Conservation (phyloP, 2,113 vertebrate species). For the Antechinus stuartii region DNA sequence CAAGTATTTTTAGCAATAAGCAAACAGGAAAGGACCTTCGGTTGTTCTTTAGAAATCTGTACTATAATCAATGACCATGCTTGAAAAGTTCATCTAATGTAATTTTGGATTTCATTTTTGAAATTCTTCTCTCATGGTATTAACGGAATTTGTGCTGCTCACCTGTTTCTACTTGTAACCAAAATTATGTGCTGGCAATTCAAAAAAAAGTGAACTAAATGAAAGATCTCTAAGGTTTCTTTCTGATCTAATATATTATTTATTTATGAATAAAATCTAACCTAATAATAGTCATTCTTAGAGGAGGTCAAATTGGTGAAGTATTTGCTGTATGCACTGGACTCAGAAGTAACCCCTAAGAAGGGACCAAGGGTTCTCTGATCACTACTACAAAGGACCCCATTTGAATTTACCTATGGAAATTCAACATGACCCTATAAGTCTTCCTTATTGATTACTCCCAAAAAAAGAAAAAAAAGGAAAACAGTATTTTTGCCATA, state of each 20-base stretch:
- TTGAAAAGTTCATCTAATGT: constrained; percentile 7
- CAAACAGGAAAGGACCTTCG: neutral
- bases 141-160: neutral
- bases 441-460: neutral
- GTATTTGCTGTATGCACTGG: rapidly evolving
- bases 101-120: neutral
- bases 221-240: neutral
- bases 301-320: neutral
- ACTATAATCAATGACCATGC: neutral
- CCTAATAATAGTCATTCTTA: neutral
- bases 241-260: neutral
- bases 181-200: neutral
- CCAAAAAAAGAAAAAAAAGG: neutral
- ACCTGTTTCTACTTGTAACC: neutral
- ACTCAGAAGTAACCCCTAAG: constrained; percentile 46
- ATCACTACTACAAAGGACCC: neutral
- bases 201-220: neutral
- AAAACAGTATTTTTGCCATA: neutral
- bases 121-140: neutral
- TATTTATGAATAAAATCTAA: neutral
- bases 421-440: neutral
- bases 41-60: neutral
- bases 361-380: neutral
- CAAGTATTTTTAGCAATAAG: neutral
- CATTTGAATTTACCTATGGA: neutral